Evolutionary conservation across 2,888 invertebrate genomes (phyloP), one percentile per base, ranked within the genome.

Genomic region (Pristionchus entomophagus): DNA sequence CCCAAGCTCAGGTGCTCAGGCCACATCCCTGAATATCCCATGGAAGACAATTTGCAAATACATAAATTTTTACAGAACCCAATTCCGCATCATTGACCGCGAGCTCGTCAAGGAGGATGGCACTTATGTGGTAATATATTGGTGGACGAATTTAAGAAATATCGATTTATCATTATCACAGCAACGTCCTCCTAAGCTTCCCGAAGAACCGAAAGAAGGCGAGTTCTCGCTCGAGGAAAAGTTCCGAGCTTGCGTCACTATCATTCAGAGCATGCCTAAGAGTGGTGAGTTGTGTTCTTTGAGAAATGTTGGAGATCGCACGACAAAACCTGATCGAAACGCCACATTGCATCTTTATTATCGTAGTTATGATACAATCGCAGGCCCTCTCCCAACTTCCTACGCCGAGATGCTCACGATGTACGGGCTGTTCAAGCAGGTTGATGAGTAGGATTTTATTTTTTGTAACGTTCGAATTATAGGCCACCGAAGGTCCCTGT

Each of bases 361-460:
- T 2, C 1, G 32, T 65, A 6, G 62, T 35, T 35, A 0, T 32
- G 41, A n/a, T n/a, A n/a, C 10, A 38, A 41, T 77, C 29, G 22
- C n/a, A 62, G 73, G 73, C 3, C 77, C 77, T 4, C n/a, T 77
- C 5, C 77, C n/a, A 0, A 29, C 45, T 4, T 45, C 38, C 41
- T 77, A 77, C 49, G 77, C 49, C 2, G 77, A 77, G 49, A 26
- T n/a, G 77, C 77, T 77, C 3, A 77, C 77, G 10, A 77, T 77
- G 77, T 45, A 77, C 22, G 77, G 17, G 1, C 77, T 77, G 0
- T 77, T 22, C 49, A 77, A 49, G 8, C 77, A 77, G 77, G 77
- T 49, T n/a, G 0, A 1, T 5, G 22, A 19, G 19, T 0, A 69
- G 38, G 1, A 22, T n/a, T 0, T 6, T 0, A 49, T 1, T 3